Evolutionary conservation across 2,113 vertebrate species (phyloP).

Genomic region (Leucoraja erinaceus): DNA sequence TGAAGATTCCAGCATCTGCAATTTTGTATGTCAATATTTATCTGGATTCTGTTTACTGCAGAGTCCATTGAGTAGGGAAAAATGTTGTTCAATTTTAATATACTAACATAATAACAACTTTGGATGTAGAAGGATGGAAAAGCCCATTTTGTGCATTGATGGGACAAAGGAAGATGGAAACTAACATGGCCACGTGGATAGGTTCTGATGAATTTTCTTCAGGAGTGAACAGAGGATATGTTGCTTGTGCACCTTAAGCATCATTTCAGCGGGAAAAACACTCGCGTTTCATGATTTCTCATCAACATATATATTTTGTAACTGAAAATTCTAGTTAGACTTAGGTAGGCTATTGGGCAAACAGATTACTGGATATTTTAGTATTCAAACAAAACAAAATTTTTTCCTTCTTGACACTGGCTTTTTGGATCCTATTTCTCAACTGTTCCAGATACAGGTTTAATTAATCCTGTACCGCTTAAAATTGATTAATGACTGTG

Average conservation of each 20-base stretch:
- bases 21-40: too few species aligned
- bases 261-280: neutral
- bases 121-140: too few species aligned
- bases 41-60: neutral
- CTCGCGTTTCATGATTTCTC: neutral
- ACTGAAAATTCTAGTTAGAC: neutral
- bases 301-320: neutral
- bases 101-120: neutral
- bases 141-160: too few species aligned
- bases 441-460: too few species aligned
- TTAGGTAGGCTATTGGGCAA: neutral
- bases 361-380: neutral
- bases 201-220: too few species aligned
- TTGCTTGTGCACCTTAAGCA: neutral
- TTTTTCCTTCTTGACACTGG: neutral
- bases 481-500: too few species aligned
- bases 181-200: too few species aligned
- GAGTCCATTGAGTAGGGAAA: neutral
- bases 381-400: neutral
- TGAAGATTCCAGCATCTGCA: too few species aligned
- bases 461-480: too few species aligned
- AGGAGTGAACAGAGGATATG: too few species aligned
- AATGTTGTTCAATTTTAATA: neutral
- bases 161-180: too few species aligned
- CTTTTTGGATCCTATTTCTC: neutral